Percentiles rank a stretch among this genome's conserved stretches.
Evolutionary conservation across 2,113 vertebrate species (phyloP).

Genomic region (Pteronura brasiliensis): DNA sequence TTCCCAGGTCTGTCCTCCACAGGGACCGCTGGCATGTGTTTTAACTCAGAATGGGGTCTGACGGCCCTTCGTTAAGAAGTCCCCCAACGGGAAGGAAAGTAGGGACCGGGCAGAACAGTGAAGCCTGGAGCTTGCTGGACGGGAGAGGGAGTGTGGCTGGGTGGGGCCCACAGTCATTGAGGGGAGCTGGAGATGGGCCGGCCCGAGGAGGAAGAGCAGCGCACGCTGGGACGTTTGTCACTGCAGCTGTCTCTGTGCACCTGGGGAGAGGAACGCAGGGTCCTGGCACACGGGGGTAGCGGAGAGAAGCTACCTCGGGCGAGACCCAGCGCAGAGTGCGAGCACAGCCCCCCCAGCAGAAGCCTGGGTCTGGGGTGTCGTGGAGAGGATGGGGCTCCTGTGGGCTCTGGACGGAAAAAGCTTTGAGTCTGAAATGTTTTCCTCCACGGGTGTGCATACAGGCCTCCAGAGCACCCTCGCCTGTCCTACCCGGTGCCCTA

Average conservation of each 20-base stretch:
- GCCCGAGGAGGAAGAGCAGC: accelerated
- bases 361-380: neutral
- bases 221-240: neutral
- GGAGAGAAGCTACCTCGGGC: accelerated
- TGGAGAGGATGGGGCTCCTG: accelerated
- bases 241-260: neutral
- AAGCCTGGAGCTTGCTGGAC: neutral
- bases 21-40: neutral
- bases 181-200: neutral
- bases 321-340: accelerated
- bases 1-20: accelerated
- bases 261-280: neutral
- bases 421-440: neutral
- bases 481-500: neutral
- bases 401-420: neutral
- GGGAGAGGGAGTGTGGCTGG: accelerated
- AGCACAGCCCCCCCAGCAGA: neutral
- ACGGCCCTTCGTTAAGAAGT: neutral
- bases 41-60: too few species aligned
- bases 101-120: neutral
- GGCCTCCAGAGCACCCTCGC: too few species aligned
- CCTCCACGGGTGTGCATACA: accelerated
- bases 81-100: too few species aligned
- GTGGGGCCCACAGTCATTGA: accelerated
- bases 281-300: accelerated